Evolutionary conservation across 23 tunicate species (phyloP), one percentile per base, ranked within the genome.

Genomic region (Pegea sp.): DNA sequence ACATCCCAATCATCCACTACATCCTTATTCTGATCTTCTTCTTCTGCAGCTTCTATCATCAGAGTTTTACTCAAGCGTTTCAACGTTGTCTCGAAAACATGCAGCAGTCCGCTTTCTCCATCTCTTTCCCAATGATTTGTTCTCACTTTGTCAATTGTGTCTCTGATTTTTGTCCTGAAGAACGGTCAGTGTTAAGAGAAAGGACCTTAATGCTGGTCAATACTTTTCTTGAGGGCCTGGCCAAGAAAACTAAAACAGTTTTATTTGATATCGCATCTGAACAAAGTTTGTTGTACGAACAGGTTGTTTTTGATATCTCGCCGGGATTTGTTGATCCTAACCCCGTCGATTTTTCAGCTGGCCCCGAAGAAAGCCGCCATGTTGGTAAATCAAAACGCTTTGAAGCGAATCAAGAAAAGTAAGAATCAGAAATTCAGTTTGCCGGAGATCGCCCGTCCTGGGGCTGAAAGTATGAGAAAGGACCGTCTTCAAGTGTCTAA

Each of bases 121-220:
- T 89, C 48, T 57, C 89, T 3, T 89, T 77, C 48, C 81, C 89
- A 13, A 66, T 77, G n/a, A 48, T 78, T 23, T 89, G 98, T 44
- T 70, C 75, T 7, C 91, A 89, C 56, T 89, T 89, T 57, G 33
- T 13, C 26, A 27, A 65, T 1, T 71, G 76, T 0, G 70, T 77
- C 18, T 65, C 62, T 25, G 98, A 89, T 16, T 77, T 78, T 60
- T 89, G 98, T 62, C 98, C 98, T 2, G 98, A 89, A 50, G 98
- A 89, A 49, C 60, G 89, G 7, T 61, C 66, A 30, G 72, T 66
- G 30, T 48, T 89, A 18, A 68, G 73, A 16, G 89, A 77, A 28
- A 62, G 75, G 29, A 71, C 98, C 5, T 63, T 77, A 49, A 77
- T 51, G 32, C 66, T 32, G 29, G 98, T 71, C 63, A 65, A 75